These are phyloP conservation scores for Athene noctua DNA, from an alignment of 2,113 vertebrate genomes.

Conservation along the genomic window DNA sequence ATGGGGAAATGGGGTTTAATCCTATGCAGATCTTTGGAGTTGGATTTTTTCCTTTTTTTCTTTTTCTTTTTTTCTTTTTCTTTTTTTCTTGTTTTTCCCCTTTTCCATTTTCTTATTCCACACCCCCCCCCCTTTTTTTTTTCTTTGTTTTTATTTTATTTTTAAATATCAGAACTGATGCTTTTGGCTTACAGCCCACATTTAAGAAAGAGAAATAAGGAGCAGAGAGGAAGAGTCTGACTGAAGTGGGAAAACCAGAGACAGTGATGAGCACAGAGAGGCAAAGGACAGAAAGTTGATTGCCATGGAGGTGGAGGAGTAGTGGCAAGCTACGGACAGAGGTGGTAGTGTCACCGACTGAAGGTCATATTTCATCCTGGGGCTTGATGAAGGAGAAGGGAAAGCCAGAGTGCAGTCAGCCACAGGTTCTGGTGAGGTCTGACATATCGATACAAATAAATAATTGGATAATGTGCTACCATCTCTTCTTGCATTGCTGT, in stretches of 20 bases:
- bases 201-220: neutral
- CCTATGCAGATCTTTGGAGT: neutral
- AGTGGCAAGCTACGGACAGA: neutral
- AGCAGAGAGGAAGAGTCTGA: neutral
- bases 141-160: too few relatives aligned
- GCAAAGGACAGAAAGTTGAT: neutral
- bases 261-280: neutral
- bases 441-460: fast-evolving
- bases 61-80: fast-evolving
- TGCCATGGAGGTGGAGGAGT: neutral
- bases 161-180: neutral
- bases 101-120: too few relatives aligned
- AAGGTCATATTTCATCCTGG: neutral
- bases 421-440: neutral
- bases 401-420: neutral
- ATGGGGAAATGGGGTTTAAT: neutral
- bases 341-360: neutral
- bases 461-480: neutral
- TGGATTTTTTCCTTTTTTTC: neutral
- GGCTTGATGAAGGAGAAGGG: neutral
- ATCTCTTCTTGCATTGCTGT: neutral
- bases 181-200: neutral
- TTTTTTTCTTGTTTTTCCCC: too few relatives aligned
- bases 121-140: too few relatives aligned
- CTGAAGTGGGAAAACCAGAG: neutral